Evolutionary conservation across 1,140 invertebrate species (phyloP).

Genomic region (Papilio polyxenes): DNA sequence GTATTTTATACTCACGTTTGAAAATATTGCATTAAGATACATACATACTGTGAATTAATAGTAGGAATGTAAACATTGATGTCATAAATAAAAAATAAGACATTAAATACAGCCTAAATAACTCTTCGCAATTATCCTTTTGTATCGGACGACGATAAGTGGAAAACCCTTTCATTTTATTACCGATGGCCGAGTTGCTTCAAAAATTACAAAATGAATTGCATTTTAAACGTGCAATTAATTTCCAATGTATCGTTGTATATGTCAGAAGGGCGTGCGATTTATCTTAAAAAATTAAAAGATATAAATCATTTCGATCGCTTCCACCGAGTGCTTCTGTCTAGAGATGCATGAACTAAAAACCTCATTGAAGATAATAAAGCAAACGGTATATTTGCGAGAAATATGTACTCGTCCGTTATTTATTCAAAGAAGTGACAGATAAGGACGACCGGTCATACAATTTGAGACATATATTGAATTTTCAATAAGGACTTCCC

Average conservation of each 20-base stretch:
- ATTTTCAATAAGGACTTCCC: constrained; percentile 62
- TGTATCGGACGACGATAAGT: not conserved
- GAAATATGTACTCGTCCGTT: constrained; percentile 70
- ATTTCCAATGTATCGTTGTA: not conserved
- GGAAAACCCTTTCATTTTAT: constrained; percentile 27
- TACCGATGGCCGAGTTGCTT: constrained; percentile 12
- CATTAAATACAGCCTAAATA: not conserved
- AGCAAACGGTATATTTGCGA: constrained; percentile 72
- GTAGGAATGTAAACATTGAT: not conserved
- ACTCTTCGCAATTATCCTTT: not conserved
- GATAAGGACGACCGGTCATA: constrained; percentile 72
- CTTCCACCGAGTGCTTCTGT: constrained; percentile 46
- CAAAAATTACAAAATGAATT: constrained; percentile 19
- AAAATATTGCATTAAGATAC: too few species aligned
- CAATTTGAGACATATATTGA: constrained; percentile 64
- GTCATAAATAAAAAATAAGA: not conserved
- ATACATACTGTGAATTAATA: not conserved
- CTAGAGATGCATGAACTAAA: constrained; percentile 59
- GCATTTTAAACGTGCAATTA: constrained; percentile 1
- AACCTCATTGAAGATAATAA: constrained; percentile 73
- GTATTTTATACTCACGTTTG: too few species aligned
- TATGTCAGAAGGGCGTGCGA: constrained; percentile 8
- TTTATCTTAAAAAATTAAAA: constrained; percentile 31
- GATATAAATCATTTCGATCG: constrained; percentile 45
- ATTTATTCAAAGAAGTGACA: constrained; percentile 67